Evolutionary conservation across 2,797 vertebrate species (phyloP), one percentile per base, ranked within the genome.

Genomic region (Phalloptychus januarius): DNA sequence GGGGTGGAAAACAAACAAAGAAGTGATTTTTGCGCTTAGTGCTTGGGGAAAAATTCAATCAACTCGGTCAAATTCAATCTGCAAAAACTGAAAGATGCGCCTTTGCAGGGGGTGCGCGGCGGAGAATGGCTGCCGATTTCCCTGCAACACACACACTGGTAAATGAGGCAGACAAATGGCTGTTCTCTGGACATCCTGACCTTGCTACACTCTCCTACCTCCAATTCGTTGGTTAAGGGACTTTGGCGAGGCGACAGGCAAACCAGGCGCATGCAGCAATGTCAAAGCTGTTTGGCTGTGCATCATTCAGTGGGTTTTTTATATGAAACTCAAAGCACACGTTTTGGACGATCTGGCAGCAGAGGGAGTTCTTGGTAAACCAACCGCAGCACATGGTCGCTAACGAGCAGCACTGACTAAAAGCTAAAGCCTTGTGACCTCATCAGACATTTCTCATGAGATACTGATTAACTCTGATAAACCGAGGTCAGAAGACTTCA

Each of bases 11-110:
- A 75, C 23, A 45, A 85, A 85, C 63, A 85, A 76, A 77, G 45
- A 50, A 86, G 83, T 79, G 84, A 92, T 93, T 93, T 91, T 89
- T 92, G 85, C 92, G 83, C 89, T 85, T 87, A 86, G 91, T 87
- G 88, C 84, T 85, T 79, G 87, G 82, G 85, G 67, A 89, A 90
- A 93, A 95, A 94, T 93, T 90, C 89, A 95, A 95, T 95, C 93
- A 93, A 86, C 81, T 71, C 69, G 74, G 83, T 85, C 89, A 90
- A 94, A 94, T 94, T 93, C 90, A 93, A 93, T 93, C 90, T 89
- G 83, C 79, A 89, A 71, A 44, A 71, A 90, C 83, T 86, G 88
- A 88, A 85, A 92, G 86, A 88, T 85, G 88, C 82, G 83, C 82
- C 86, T 92, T 83, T 72, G 79, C 46, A 25, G 48, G 73, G 36